phyloP scores from a whole-genome alignment of 2,888 invertebrate genomes.

The Zaprionus bogoriensis region DNA sequence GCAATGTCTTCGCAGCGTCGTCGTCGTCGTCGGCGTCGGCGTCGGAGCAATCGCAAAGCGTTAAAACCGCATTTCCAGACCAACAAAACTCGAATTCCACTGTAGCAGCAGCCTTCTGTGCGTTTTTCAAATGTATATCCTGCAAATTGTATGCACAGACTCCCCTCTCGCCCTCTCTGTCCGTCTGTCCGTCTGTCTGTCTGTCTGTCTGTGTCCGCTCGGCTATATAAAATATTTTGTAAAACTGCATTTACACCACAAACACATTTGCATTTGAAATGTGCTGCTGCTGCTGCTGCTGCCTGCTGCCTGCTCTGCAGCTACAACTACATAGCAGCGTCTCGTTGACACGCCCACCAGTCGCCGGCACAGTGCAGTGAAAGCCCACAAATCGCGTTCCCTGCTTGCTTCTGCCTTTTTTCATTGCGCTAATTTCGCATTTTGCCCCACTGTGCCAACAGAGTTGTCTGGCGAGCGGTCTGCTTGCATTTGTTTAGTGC shows the following conservation, averaged over 20 bases:
- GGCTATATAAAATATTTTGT: slow-evolving; percentile 71
- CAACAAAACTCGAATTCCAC: slow-evolving; percentile 33
- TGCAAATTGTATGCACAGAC: slow-evolving; percentile 70
- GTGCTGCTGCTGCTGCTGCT: slow-evolving; percentile 33
- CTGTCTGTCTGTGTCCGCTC: slow-evolving; percentile 33
- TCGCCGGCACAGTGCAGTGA: slow-evolving; percentile 31
- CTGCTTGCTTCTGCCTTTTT: neutral
- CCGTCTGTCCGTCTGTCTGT: neutral
- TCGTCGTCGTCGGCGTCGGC: slow-evolving; percentile 15
- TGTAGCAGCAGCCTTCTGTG: slow-evolving; percentile 27
- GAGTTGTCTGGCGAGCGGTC: slow-evolving; percentile 12
- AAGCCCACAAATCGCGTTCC: neutral
- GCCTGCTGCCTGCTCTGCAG: slow-evolving; percentile 41
- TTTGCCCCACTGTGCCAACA: slow-evolving; percentile 39
- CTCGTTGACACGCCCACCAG: slow-evolving; percentile 48
- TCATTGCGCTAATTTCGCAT: neutral
- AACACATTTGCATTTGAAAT: slow-evolving; percentile 76
- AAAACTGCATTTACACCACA: slow-evolving; percentile 77
- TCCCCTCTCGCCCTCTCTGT: neutral
- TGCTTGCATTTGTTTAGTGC: slow-evolving; percentile 44
- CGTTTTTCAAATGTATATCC: slow-evolving; percentile 74
- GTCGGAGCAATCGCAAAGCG: slow-evolving; percentile 53
- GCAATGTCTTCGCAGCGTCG: slow-evolving; percentile 60
- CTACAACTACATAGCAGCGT: slow-evolving; percentile 63
- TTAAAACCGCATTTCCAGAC: slow-evolving; percentile 69